phyloP scores from a whole-genome alignment of 2,797 vertebrate species.

The Onychomys torridus region DNA sequence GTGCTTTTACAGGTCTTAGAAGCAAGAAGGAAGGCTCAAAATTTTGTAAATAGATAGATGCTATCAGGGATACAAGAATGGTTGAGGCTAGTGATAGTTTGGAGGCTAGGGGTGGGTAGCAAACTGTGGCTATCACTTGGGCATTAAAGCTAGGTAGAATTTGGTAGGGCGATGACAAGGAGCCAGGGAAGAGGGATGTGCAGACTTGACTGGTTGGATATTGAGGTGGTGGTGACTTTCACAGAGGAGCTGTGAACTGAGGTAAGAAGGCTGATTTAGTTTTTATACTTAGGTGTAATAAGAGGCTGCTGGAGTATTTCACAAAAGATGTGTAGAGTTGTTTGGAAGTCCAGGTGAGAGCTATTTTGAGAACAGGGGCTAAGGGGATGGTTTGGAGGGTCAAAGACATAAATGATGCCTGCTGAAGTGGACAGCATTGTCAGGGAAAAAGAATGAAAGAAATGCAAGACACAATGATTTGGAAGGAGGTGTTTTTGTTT shows the following conservation, averaged over 20 bases:
- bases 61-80: background rate
- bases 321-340: background rate
- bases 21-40: background rate
- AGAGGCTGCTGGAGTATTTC: background rate
- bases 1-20: background rate
- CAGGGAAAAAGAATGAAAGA: background rate
- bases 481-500: background rate
- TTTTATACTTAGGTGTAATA: background rate
- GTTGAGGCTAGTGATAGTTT: background rate
- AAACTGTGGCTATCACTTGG: background rate
- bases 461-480: background rate
- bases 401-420: background rate
- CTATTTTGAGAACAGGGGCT: background rate
- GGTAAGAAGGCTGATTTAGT: background rate
- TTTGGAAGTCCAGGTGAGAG: background rate
- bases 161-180: background rate
- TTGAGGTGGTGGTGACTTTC: background rate
- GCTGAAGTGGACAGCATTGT: background rate
- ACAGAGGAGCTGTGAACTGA: background rate
- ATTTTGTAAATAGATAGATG: background rate
- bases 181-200: background rate
- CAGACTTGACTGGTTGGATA: background rate
- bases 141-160: background rate
- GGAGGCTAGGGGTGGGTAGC: background rate
- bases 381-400: background rate